Conservation (phyloP, 2,888 invertebrate genomes). For the Tenthredo livida region DNA sequence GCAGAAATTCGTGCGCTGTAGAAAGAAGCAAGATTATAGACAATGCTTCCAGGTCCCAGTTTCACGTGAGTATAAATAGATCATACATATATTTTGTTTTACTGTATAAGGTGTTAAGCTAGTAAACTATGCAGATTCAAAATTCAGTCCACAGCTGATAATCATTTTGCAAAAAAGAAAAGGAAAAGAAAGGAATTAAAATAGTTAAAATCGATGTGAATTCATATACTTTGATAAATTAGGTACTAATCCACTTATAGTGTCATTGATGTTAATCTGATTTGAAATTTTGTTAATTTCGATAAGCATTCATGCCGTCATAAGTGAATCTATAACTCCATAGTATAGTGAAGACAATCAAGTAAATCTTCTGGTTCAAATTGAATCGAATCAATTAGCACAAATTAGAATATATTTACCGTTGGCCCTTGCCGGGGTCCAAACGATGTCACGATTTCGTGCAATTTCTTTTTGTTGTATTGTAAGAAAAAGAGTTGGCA, state of each 20-base stretch:
- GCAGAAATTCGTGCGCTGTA: constrained; percentile 47
- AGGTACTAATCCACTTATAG: background rate
- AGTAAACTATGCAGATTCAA: background rate
- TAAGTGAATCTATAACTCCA: background rate
- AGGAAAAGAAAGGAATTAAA: background rate
- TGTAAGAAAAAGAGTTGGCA: constrained; percentile 67
- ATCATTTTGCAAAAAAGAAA: background rate
- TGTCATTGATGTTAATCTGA: background rate
- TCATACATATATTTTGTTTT: background rate
- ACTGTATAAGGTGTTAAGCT: background rate
- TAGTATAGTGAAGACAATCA: constrained; percentile 7
- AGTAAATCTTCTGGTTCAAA: background rate
- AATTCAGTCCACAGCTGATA: background rate
- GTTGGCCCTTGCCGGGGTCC: constrained; percentile 52
- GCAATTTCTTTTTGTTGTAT: constrained; percentile 64
- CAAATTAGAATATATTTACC: constrained; percentile 53
- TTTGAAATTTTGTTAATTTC: background rate
- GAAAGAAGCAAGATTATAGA: constrained; percentile 25
- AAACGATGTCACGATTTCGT: constrained; percentile 71
- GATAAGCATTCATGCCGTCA: background rate
- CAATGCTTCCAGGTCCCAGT: constrained; percentile 28
- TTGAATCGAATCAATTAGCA: constrained; percentile 48
- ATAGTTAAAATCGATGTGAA: background rate
- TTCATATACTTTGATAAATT: no score
- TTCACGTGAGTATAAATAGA: background rate